A percentile compares a stretch with the other conserved stretches of the same genome.
Conservation (phyloP, 2,113 vertebrate genomes). For the Ammodramus savannarum region DNA sequence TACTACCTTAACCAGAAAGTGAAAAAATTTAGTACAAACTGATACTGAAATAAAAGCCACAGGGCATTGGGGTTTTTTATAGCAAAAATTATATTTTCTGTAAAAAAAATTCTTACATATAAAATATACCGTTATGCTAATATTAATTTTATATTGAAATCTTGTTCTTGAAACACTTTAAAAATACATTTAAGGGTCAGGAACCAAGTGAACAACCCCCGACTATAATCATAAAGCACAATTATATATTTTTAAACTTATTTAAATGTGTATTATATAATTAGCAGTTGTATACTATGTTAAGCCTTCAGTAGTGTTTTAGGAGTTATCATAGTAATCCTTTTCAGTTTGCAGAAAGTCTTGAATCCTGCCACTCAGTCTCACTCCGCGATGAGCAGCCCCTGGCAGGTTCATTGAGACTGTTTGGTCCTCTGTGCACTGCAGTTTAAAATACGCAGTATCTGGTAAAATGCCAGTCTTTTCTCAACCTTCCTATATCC, state of each 20-base stretch:
- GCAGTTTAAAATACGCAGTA: constrained; percentile 51
- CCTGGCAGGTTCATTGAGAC: constrained; percentile 31
- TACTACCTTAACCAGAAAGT: not conserved
- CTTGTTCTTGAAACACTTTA: not conserved
- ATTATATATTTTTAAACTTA: not conserved
- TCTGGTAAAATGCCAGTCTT: constrained; percentile 52
- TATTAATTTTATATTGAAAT: not conserved
- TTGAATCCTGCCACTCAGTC: not conserved
- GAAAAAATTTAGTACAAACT: not conserved
- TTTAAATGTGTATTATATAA: not conserved
- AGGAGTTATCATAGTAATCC: not conserved
- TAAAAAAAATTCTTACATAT: not conserved
- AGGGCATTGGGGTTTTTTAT: fast-evolving
- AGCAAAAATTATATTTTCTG: not conserved
- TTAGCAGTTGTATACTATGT: not conserved
- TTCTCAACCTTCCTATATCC: constrained; percentile 43
- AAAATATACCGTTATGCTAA: not conserved
- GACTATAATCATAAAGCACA: not conserved
- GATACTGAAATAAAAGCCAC: not conserved
- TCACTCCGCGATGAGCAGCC: not conserved
- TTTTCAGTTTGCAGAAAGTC: not conserved
- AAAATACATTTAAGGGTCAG: not conserved
- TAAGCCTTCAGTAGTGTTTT: not conserved
- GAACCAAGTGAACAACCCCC: not conserved
- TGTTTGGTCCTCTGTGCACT: constrained; percentile 38